These are phyloP conservation scores for Acrobasis consociella DNA, from an alignment of 2,888 invertebrate genomes.

Conservation along the genomic window DNA sequence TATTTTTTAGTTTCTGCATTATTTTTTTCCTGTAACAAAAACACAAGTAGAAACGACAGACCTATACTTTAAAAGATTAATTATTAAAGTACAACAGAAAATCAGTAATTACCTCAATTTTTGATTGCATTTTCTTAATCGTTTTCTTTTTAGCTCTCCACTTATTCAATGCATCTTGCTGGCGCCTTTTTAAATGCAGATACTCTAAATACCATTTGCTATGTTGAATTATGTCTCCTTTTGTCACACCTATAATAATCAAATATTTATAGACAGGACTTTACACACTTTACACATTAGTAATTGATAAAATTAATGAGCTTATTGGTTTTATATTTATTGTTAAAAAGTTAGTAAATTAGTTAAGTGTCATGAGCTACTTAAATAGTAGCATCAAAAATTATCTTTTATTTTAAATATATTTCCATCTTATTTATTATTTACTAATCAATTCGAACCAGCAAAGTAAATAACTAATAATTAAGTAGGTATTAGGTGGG, in stretches of 20 bases:
- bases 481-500: too few relatives aligned
- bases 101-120: conserved; percentile 16
- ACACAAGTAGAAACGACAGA: neutral
- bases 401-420: too few relatives aligned
- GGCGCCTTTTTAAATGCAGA: conserved; percentile 54
- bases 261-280: neutral
- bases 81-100: neutral
- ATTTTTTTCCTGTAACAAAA: neutral
- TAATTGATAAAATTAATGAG: too few relatives aligned
- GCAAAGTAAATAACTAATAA: too few relatives aligned
- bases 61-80: neutral
- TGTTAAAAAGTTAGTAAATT: too few relatives aligned
- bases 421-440: too few relatives aligned
- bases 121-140: conserved; percentile 39
- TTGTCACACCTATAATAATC: conserved; percentile 43
- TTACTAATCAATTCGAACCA: too few relatives aligned
- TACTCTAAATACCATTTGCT: conserved; percentile 66
- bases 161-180: conserved; percentile 63
- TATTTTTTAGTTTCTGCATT: neutral
- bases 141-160: conserved; percentile 59
- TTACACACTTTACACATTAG: too few relatives aligned
- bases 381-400: too few relatives aligned
- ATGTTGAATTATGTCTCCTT: conserved; percentile 53
- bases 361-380: too few relatives aligned
- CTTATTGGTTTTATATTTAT: neutral